Evolutionary conservation across 2,888 invertebrate species (phyloP).

Genomic region (Melipona beecheii): DNA sequence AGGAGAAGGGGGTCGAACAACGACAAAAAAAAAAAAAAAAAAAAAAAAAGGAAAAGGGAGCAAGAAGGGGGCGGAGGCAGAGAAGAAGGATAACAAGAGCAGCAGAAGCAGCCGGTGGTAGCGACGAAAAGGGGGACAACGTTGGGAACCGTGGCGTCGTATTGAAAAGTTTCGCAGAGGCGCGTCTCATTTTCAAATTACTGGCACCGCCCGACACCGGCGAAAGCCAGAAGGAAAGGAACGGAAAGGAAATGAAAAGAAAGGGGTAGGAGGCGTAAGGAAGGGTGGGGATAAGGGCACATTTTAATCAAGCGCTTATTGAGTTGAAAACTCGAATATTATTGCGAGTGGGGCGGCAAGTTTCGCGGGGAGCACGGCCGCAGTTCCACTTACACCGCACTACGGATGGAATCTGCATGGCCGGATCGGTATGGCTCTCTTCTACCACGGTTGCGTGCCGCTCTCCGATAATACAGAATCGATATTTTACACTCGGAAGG

Average conservation of each 20-base stretch:
- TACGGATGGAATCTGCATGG: constrained; percentile 48
- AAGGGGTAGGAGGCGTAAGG: not conserved
- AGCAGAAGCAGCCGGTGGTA: constrained; percentile 10
- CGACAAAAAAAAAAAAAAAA: not conserved
- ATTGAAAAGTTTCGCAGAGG: constrained; percentile 74
- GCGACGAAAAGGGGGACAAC: constrained; percentile 32
- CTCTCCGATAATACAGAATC: constrained; percentile 46
- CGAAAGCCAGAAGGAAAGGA: constrained; percentile 1
- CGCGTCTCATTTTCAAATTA: constrained; percentile 77
- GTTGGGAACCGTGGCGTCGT: constrained; percentile 53
- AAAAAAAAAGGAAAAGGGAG: not conserved
- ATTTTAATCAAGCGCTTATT: constrained; percentile 79
- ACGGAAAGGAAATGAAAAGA: constrained; percentile 1
- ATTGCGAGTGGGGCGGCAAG: constrained; percentile 64
- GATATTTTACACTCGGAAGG: constrained; percentile 37
- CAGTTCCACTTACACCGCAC: constrained; percentile 39
- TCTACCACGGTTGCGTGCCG: constrained; percentile 24
- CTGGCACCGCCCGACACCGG: constrained; percentile 53
- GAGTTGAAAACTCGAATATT: constrained; percentile 79
- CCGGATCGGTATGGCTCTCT: not conserved
- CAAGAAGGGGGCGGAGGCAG: not conserved
- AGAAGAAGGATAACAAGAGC: constrained; percentile 14
- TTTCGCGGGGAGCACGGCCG: constrained; percentile 47
- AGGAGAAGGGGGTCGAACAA: constrained; percentile 5
- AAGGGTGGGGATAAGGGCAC: constrained; percentile 49